Base-by-base conservation (phyloP, 1,140 invertebrate genomes). In the Caenorhabditis elegans region DNA sequence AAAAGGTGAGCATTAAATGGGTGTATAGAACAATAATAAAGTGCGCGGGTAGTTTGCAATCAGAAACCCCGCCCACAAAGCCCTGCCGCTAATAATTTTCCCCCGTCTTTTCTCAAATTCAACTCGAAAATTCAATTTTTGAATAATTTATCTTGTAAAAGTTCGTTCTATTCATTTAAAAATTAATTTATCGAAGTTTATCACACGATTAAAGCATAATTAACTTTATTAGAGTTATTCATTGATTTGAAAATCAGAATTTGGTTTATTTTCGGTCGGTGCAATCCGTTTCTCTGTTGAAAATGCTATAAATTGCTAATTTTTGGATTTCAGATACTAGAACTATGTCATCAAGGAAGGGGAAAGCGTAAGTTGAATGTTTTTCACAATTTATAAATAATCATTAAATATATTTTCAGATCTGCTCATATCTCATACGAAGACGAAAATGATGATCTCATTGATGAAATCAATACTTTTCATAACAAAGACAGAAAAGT, bases 361-460 rank as follows among this genome's bases (percentile, higher is more conserved):
- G 4, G 2, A 78, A 78, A 55, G n/a, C 77, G 77, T 78, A 36
- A 78, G 77, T 78, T 78, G 26, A 31, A 19, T 6, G 28, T 26
- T 49, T 10, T 78, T 34, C n/a, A n/a, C n/a, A n/a, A n/a, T 3
- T 31, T 78, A 6, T 6, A 48, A n/a, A 11, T 47, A 34, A 17
- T 60, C 4, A n/a, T 34, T 34, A 6, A 48, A n/a, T n/a, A 24
- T 31, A 13, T 49, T 28, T 79, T 65, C 46, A 79, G 78, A 26
- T 79, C 78, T 6, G 15, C 43, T 26, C 51, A 79, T 39, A 79
- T 79, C 46, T 34, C 34, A 5, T 70, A 60, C 46, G 78, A 79
- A 65, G 55, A 55, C 36, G 78, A 78, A 13, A 78, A 79, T 49
- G 78, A 79, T 28, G 78, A 79, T 55, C 19, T 79, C 3, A 36